Evolutionary conservation across 2,888 invertebrate genomes (phyloP), one percentile per base, ranked within the genome.

Genomic region (Acrobasis suavella): DNA sequence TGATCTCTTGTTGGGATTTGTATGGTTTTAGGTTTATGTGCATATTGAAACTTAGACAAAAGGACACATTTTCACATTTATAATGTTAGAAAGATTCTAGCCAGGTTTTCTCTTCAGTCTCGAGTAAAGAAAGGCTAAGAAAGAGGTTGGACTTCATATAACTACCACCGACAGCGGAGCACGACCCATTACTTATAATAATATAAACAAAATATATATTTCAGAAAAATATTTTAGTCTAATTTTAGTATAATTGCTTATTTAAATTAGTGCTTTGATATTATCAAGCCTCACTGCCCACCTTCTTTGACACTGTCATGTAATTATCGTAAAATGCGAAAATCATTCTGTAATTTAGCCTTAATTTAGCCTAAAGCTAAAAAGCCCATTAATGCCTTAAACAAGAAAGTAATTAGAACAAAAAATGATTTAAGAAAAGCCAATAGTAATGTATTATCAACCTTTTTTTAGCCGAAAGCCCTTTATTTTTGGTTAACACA

Each of bases 321-420:
- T 22, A 9, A 50, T 50, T 50, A 50, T 50, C 16, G 9, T 50
- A 10, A 50, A 50, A 50, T 16, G 50, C 16, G 50, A 50, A 22
- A 50, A 16, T 50, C 17, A 50, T 50, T 16, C 15, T 50, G 17
- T 50, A 50, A 50, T 50, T 16, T 50, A 50, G 17, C n/a, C 16
- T 12, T 50, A 50, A 50, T 16, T 50, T 50, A 16, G 17, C 17
- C 12, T 8, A 17, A 15, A 50, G 50, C 16, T 8, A 17, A 50
- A 17, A 15, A 50, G 50, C 16, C 7, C 50, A 50, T 50, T 22
- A 17, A 50, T 10, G 50, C 16, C 16, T 50, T 50, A 9, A 22
- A 16, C 50, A 22, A 9, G 50, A 50, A 50, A 50, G 50, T 50
- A 50, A 17, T 46, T 46, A 46, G 46, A 46, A 46, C 46, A 46